Evolutionary conservation across 2,888 invertebrate species (phyloP).

Genomic region (Globia sparganii): DNA sequence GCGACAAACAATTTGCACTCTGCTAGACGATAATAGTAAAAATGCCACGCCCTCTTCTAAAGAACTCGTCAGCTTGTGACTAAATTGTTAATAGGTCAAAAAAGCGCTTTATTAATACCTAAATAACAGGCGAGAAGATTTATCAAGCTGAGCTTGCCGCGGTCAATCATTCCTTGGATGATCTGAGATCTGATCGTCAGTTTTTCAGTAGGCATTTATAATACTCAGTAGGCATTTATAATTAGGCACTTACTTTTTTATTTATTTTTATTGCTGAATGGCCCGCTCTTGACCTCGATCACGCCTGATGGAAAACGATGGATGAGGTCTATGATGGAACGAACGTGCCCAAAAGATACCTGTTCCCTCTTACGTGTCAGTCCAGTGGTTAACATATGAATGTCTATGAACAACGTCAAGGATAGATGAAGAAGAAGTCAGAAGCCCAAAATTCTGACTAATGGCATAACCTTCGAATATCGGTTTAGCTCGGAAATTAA

Average conservation of each 20-base stretch:
- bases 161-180: not conserved
- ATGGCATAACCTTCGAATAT: not conserved
- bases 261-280: no score
- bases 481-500: not conserved
- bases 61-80: not conserved
- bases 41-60: conserved; percentile 17
- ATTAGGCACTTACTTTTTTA: no score
- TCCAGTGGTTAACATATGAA: not conserved
- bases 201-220: not conserved
- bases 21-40: conserved; percentile 1
- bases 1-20: conserved; percentile 21
- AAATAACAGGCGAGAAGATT: not conserved
- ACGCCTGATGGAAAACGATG: no score
- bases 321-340: no score
- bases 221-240: not conserved
- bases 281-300: no score
- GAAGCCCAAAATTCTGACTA: not conserved
- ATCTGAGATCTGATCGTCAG: no score
- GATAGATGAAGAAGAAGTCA: no score
- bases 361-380: no score
- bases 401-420: not conserved
- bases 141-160: not conserved
- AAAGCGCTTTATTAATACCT: not conserved
- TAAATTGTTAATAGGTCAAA: not conserved
- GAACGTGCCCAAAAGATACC: no score